Evolutionary conservation across 2,113 vertebrate genomes (phyloP).

Genomic region (human (Homo sapiens)): DNA sequence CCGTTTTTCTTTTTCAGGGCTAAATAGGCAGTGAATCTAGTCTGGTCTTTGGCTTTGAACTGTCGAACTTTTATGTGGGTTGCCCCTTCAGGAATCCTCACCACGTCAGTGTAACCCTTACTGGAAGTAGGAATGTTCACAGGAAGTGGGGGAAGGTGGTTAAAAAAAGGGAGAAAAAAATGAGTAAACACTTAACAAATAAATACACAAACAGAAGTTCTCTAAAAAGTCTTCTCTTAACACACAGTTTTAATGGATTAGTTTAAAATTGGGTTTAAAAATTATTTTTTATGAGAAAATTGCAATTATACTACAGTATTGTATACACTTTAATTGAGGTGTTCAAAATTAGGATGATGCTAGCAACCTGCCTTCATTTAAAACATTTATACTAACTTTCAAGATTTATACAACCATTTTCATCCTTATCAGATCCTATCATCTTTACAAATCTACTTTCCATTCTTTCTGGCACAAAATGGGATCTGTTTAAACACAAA

Average conservation of each 20-base stretch:
- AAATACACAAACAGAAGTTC: background rate
- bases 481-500: background rate
- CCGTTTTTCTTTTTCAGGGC: constrained; percentile 91
- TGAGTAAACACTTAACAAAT: background rate
- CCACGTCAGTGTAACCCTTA: constrained; percentile 98
- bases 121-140: constrained; percentile 76
- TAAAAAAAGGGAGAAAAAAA: background rate
- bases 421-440: background rate
- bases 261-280: background rate
- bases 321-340: background rate
- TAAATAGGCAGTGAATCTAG: constrained; percentile 94
- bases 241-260: background rate
- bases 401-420: background rate
- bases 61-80: constrained; percentile 98
- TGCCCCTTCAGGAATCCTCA: constrained; percentile 95
- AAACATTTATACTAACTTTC: background rate
- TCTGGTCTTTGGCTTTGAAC: constrained; percentile 95
- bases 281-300: background rate
- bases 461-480: background rate
- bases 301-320: background rate
- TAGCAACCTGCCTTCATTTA: background rate
- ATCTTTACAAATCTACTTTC: background rate
- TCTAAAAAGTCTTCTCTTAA: background rate
- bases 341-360: background rate
- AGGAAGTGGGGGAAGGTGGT: background rate